These are phyloP conservation scores for Luidia sarsii DNA, from an alignment of 53 echinoderm and acorn worm genomes.

Conservation along the genomic window DNA sequence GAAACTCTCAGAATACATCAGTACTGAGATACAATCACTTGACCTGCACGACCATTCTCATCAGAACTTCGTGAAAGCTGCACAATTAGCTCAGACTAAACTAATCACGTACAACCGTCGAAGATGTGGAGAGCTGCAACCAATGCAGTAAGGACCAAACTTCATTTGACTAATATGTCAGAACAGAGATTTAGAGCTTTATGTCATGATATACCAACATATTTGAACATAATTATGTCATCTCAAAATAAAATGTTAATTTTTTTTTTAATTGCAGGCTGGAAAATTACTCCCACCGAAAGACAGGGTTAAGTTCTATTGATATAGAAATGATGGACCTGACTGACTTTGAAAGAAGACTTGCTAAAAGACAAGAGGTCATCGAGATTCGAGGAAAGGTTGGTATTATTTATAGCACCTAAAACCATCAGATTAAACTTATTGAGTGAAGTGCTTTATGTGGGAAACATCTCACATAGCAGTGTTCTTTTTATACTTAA, in stretches of 20 bases:
- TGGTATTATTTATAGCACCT: too few relatives aligned
- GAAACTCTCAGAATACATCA: conserved; percentile 48
- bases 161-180: not conserved
- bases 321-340: conserved; percentile 10
- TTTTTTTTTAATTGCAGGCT: not conserved
- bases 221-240: not conserved
- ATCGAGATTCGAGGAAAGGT: conserved; percentile 8
- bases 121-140: conserved; percentile 55
- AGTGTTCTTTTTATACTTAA: too few relatives aligned
- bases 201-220: not conserved
- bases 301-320: not conserved
- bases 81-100: conserved; percentile 32
- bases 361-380: not conserved
- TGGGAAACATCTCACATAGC: too few relatives aligned
- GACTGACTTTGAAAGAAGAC: too few relatives aligned
- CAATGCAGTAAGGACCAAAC: conserved; percentile 56
- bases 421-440: too few relatives aligned
- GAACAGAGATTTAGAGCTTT: not conserved
- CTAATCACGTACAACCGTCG: conserved; percentile 59
- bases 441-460: too few relatives aligned
- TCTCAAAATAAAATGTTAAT: not conserved
- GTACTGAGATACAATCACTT: conserved; percentile 18
- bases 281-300: not conserved
- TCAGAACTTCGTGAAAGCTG: conserved; percentile 54
- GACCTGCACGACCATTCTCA: conserved; percentile 48